A percentile compares a stretch with the other conserved stretches of the same genome.
Conservation (phyloP, 2,888 invertebrate species). For the Cephus sareptanus region DNA sequence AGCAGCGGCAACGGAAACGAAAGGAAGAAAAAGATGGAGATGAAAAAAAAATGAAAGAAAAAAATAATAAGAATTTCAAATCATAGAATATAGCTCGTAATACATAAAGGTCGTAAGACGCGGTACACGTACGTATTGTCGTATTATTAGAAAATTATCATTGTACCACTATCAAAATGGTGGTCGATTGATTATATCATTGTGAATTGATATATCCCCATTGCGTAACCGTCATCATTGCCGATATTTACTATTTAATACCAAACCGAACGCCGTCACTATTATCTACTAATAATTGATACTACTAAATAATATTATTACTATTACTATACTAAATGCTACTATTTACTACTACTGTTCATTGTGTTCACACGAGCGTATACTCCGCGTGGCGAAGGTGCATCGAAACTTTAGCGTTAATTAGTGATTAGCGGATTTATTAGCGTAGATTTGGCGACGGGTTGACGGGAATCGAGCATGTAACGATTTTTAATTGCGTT, state of each 20-base stretch:
- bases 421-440: neutral
- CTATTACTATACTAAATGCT: neutral
- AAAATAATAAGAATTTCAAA: neutral
- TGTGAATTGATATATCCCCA: neutral
- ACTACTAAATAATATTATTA: neutral
- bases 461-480: neutral
- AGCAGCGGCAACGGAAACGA: neutral
- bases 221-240: conserved; percentile 23
- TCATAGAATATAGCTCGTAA: neutral
- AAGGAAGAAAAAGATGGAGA: neutral
- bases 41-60: neutral
- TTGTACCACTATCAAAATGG: conserved; percentile 15
- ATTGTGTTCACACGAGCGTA: conserved; percentile 34
- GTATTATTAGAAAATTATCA: conserved; percentile 8
- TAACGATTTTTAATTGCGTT: neutral
- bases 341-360: conserved; percentile 30
- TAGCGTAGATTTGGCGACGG: neutral
- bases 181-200: conserved; percentile 18
- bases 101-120: neutral
- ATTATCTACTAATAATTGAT: neutral
- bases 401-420: conserved; percentile 16
- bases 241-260: neutral
- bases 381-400: conserved; percentile 26
- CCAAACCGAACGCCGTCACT: neutral
- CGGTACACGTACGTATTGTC: conserved; percentile 2